A percentile compares a stretch with the other conserved stretches of the same genome.
Conservation (phyloP, 2,113 vertebrate species). For the Ceyx margarethae region DNA sequence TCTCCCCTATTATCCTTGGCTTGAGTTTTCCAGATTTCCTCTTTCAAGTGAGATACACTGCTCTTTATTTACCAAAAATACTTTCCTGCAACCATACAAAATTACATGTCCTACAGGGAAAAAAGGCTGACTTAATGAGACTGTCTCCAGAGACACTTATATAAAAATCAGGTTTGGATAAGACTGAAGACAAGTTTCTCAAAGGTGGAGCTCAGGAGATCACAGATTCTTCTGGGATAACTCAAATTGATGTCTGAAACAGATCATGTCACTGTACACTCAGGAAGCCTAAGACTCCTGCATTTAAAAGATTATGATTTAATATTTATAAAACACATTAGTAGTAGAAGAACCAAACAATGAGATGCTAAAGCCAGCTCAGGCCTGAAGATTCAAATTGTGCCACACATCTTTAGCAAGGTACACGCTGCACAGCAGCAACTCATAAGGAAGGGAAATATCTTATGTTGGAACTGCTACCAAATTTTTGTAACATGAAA, state of each 20-base stretch:
- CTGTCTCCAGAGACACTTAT: neutral
- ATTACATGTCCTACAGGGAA: neutral
- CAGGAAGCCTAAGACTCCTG: neutral
- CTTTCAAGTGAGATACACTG: neutral
- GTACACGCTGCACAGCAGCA: neutral
- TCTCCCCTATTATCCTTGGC: neutral
- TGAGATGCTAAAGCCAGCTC: neutral
- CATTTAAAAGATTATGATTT: neutral
- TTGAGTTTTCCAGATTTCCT: neutral
- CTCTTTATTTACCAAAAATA: neutral
- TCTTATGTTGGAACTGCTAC: neutral
- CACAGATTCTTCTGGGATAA: neutral
- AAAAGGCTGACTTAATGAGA: neutral
- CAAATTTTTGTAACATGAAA: neutral
- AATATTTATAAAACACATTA: neutral
- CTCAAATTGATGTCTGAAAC: neutral
- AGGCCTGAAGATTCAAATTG: neutral
- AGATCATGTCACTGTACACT: neutral
- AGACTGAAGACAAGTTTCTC: neutral
- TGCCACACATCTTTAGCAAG: neutral
- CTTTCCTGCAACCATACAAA: neutral
- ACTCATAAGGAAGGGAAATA: neutral
- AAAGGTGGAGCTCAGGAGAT: neutral
- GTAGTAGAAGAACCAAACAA: neutral
- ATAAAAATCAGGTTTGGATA: neutral